These are phyloP conservation scores for Eulemur rubriventer DNA, from an alignment of 2,797 vertebrate species.

Conservation along the genomic window DNA sequence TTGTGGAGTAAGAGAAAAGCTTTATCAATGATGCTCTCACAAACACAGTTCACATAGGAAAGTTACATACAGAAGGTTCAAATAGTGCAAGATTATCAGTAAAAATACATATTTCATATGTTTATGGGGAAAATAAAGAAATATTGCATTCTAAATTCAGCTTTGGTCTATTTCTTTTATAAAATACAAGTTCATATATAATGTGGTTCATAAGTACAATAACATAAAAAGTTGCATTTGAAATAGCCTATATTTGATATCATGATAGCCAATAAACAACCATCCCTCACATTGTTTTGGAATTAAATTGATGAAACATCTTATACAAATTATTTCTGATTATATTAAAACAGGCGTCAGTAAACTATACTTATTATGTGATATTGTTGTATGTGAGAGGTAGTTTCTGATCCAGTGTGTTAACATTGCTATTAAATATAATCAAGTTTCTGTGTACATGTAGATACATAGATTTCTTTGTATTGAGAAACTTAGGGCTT, in stretches of 20 bases:
- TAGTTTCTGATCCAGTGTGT: background rate
- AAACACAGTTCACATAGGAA: slow-evolving; percentile 1
- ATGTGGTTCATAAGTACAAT: background rate
- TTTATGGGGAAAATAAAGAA: slow-evolving; percentile 2
- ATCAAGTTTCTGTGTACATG: slow-evolving; percentile 28
- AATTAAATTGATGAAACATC: background rate
- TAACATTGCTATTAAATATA: slow-evolving; percentile 1
- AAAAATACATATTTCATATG: background rate
- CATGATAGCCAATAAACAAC: background rate
- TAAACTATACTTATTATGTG: background rate
- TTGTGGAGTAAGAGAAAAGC: slow-evolving; percentile 12
- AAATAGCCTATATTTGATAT: background rate
- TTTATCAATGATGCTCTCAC: slow-evolving; percentile 18
- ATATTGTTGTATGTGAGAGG: background rate
- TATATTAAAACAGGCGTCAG: slow-evolving; percentile 45
- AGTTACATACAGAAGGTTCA: background rate
- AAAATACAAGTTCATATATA: slow-evolving; percentile 19
- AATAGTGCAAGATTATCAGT: background rate
- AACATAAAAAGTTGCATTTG: slow-evolving; percentile 24
- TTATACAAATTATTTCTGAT: background rate
- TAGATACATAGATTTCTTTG: slow-evolving; percentile 28
- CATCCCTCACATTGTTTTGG: background rate
- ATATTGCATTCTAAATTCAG: slow-evolving; percentile 41
- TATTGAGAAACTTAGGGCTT: slow-evolving; percentile 19
- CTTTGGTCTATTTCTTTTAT: slow-evolving; percentile 41